Evolutionary conservation across 1,140 invertebrate genomes (phyloP), one percentile per base, ranked within the genome.

Genomic region (Diploscapter pachys): DNA sequence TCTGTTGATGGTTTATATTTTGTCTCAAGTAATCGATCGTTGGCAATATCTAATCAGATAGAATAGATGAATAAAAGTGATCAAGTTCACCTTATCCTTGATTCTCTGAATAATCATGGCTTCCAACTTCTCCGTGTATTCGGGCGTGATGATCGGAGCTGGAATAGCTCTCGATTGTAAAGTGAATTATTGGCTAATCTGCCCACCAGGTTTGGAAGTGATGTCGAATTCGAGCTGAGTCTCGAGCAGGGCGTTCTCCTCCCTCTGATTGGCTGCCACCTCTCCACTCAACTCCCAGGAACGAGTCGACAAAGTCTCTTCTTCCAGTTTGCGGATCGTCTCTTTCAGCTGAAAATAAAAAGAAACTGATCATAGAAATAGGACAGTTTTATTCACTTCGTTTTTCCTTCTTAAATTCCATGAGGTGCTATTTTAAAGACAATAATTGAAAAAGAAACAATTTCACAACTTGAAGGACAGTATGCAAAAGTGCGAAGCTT

Each of bases 231-330:
- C 91, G 1, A 98, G 88, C 79, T 93, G 90, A 86, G 97, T 93
- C 86, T 97, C 91, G 0, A 99, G 86, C 49, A 98, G 86, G 31
- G 93, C 95, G 88, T 98, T 96, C 84, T 93, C 91, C 3, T 95
- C 95, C 69, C 96, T 88, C 77, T 87, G 89, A 5, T 88, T 84
- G 2, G 90, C 92, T 66, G 89, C 89, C 0, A 94, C 90, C 90
- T 99, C 95, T 69, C 96, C 96, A 82, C 90, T 91, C 62, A 98
- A 87, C 85, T 94, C 93, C 96, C 96, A 98, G 1, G 92, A 90
- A 81, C 95, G 95, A 78, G 94, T 92, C 59, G 88, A 86, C 5
- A 95, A 83, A 4, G 91, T 91, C 82, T 91, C 89, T 63, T 93
- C 89, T 88, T 98, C 94, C 69, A 95, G 86, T 78, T 91, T 87